Evolutionary conservation across 2,113 vertebrate genomes (phyloP), one percentile per base, ranked within the genome.

Genomic region (Scartelaos histophorus): DNA sequence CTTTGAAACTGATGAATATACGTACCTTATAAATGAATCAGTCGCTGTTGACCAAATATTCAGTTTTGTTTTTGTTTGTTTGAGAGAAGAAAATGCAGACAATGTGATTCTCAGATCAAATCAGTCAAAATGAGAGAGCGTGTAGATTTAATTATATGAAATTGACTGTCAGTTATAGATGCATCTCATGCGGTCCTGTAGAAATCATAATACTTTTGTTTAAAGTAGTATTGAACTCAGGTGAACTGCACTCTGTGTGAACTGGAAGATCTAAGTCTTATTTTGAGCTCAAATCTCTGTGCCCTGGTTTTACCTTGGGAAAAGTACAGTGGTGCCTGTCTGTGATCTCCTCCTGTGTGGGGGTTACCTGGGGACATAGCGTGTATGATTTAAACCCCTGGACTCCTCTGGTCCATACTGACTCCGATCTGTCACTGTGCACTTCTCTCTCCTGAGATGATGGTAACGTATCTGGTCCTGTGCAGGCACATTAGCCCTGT

Each of bases 401-500:
- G 71, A 70, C 45, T 66, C 64, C 75, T 66, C 58, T n/a, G 56
- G 61, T 21, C 43, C 60, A 61, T 24, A 67, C 17, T 57, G 56
- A 45, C 58, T 74, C 51, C 64, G 13, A 71, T 62, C 56, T 67
- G 49, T 61, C 13, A 25, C 69, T 71, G 34, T 70, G n/a, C 43
- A 25, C 75, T 77, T 69, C 67, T 73, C 29, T 70, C 62, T 29
- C 66, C 49, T 76, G 81, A 80, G 58, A 70, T 84, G 75, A 83
- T 76, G 57, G 10, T 43, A 78, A 61, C 76, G 54, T 66, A 73
- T 71, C 73, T 83, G 57, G 68, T 77, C 70, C 58, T 70, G 64
- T 70, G 62, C 80, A 75, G 70, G 74, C 61, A 79, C 80, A 89
- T 89, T 79, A 85, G 80, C 84, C 87, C 87, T 71, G 68, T 87